phyloP scores from a whole-genome alignment of 2,888 invertebrate genomes.

The Galerucella calmariensis region DNA sequence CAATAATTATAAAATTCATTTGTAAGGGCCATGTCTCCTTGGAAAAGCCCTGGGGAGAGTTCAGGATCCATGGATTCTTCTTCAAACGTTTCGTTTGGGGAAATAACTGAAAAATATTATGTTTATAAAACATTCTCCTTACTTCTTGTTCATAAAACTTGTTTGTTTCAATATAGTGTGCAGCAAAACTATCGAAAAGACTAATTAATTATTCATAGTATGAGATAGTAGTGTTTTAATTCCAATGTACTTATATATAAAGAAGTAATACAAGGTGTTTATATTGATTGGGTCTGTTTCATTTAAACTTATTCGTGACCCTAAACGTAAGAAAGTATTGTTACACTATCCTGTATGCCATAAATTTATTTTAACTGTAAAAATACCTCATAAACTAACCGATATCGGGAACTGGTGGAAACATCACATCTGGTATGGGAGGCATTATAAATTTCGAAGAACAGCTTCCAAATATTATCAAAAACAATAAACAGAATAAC shows the following conservation, averaged over 20 bases:
- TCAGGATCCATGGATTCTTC: constrained; percentile 70
- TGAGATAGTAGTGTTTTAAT: too few species aligned
- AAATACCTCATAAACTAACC: constrained; percentile 55
- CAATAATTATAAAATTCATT: constrained; percentile 71
- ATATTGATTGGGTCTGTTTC: too few species aligned
- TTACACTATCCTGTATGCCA: not conserved
- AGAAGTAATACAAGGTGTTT: too few species aligned
- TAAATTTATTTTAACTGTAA: not conserved
- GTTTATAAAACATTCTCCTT: not conserved
- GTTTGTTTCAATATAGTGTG: too few species aligned
- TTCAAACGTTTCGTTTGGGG: constrained; percentile 45
- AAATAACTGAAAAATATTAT: constrained; percentile 37
- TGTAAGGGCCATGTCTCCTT: constrained; percentile 76
- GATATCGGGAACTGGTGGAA: constrained; percentile 66
- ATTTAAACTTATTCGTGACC: too few species aligned
- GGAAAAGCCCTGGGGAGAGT: constrained; percentile 73
- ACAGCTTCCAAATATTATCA: constrained; percentile 12
- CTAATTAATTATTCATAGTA: too few species aligned
- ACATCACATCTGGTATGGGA: constrained; percentile 63
- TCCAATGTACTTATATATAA: too few species aligned
- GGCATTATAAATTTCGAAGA: constrained; percentile 58
- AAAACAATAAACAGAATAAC: constrained; percentile 33
- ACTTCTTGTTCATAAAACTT: not conserved
- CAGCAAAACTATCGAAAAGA: too few species aligned
- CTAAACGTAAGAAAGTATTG: not conserved